Conservation (phyloP, 2,888 invertebrate species). For the Apamea sordens region DNA sequence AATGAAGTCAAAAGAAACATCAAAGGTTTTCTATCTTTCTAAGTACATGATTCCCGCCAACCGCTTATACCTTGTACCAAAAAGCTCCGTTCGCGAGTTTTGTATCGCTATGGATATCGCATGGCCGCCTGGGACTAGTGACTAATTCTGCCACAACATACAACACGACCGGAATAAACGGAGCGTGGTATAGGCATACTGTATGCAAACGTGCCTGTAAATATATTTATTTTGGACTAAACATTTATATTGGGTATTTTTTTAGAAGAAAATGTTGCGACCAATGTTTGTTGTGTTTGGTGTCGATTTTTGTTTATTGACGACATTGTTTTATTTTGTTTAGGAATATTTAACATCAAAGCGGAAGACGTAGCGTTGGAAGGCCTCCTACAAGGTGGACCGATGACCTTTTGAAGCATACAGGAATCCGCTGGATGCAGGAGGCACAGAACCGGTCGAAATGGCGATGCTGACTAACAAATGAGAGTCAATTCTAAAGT, state of each 20-base stretch:
- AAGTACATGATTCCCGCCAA: background rate
- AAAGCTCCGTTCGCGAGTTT: conserved; percentile 41
- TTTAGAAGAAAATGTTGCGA: conserved; percentile 20
- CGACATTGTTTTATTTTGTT: background rate
- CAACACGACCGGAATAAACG: conserved; percentile 63
- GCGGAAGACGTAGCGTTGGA: background rate
- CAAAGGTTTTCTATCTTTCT: background rate
- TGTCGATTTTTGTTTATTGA: conserved; percentile 1
- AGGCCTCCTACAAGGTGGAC: background rate
- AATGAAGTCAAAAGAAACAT: no score
- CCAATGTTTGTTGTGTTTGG: conserved; percentile 21
- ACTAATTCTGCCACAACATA: conserved; percentile 76
- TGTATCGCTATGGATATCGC: conserved; percentile 70
- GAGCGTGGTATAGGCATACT: conserved; percentile 57
- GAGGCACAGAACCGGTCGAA: background rate
- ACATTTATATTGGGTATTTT: conserved; percentile 48
- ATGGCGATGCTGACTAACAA: background rate
- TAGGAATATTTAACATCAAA: background rate
- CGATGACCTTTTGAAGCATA: background rate
- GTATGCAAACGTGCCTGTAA: conserved; percentile 44
- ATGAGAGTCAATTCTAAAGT: background rate
- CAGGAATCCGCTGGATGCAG: background rate
- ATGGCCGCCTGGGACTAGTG: conserved; percentile 70
- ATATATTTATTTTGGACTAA: conserved; percentile 58
- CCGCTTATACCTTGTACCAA: conserved; percentile 19